Evolutionary conservation across 1,140 invertebrate species (phyloP), one percentile per base, ranked within the genome.

Genomic region (Leptinotarsa lineolata): DNA sequence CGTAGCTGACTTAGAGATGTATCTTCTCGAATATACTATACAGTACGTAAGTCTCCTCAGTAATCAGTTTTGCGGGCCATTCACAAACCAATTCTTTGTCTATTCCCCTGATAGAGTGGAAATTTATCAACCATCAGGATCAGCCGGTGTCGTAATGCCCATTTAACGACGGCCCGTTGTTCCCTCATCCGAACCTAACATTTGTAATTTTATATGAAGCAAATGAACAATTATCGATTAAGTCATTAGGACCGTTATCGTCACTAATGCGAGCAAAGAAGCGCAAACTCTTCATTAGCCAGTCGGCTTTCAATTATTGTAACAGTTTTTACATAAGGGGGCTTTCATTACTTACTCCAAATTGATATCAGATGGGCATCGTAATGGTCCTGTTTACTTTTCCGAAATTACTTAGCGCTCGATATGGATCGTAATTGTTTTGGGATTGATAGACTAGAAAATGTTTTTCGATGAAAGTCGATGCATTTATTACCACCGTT

Each of bases 201-300:
- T 16, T 21, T 24, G 64, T 76, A 80, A 78, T 78, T 77, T 70
- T 66, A 66, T 45, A 66, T 46, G 22, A 44, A 45, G 65, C 74
- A 77, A 81, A 78, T 79, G 79, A 78, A 79, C 75, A 81, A 81
- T 79, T 81, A 81, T 81, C 77, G 79, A 81, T 81, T 81, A 78
- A 80, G 74, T 75, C 79, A 81, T 81, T 81, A 81, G 77, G 60
- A 66, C 63, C 71, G 74, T 78, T 79, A 79, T 79, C 78, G 76
- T 45, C 76, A 72, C 76, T 80, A 78, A 80, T 80, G 78, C 70
- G 71, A 74, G 73, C 70, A 68, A 74, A 70, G 79, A 77, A 79
- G 77, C 77, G 76, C 76, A 74, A 76, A 80, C 77, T 79, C 76
- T 80, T 79, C 76, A 79, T 80, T 79, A 79, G 67, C 67, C 76